Percentiles rank a stretch among this genome's conserved stretches.
phyloP scores from a whole-genome alignment of 2,797 vertebrate species.

The Orientallactaga sibirica region DNA sequence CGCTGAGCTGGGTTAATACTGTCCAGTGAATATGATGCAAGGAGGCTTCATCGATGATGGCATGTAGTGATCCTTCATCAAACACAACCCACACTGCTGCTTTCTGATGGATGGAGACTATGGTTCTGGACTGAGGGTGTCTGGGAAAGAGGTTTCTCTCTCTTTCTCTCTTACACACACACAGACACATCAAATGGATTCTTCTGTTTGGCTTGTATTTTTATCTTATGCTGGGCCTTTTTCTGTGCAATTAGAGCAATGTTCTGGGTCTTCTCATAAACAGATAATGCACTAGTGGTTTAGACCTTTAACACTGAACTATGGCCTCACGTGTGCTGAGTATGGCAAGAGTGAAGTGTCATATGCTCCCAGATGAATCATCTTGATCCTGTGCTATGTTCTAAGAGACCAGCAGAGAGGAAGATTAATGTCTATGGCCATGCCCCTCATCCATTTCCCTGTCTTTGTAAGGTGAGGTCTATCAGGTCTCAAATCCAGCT shows the following conservation, averaged over 20 bases:
- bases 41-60: neutral
- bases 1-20: slow-evolving; percentile 68
- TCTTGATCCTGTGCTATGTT: slow-evolving; percentile 77
- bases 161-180: no score
- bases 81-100: neutral
- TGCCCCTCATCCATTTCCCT: slow-evolving; percentile 65
- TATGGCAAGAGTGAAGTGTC: neutral
- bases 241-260: neutral
- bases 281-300: slow-evolving; percentile 74
- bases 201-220: neutral
- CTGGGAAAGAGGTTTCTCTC: slow-evolving; percentile 39
- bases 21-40: slow-evolving; percentile 17
- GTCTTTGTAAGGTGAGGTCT: slow-evolving; percentile 67
- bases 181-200: slow-evolving; percentile 24
- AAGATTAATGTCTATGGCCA: slow-evolving; percentile 56
- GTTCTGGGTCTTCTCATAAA: slow-evolving; percentile 72
- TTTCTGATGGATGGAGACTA: slow-evolving; percentile 65
- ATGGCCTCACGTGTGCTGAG: neutral
- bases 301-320: slow-evolving; percentile 75
- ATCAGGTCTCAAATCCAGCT: slow-evolving; percentile 72
- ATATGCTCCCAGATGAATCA: slow-evolving; percentile 77
- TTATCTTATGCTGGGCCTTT: neutral
- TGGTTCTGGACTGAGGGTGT: slow-evolving; percentile 24
- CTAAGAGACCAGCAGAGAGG: slow-evolving; percentile 77
- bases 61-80: neutral